Evolutionary conservation across 2,797 vertebrate genomes (phyloP).

Genomic region (Holocentrus rufus): DNA sequence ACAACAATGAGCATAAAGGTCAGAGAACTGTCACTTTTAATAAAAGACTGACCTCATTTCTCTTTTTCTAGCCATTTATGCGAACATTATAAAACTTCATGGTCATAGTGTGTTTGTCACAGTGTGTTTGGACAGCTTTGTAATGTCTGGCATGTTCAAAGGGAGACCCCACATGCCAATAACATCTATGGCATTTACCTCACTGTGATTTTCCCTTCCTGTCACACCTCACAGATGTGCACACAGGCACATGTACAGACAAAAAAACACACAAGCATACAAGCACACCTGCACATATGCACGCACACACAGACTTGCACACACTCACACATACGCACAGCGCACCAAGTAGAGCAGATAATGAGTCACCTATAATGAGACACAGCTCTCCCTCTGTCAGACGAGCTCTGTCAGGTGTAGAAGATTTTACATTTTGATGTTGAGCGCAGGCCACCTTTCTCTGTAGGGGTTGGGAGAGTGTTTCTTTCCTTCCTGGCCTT

Average conservation of each 20-base stretch:
- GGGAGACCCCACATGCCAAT: slow-evolving; percentile 46
- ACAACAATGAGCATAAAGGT: slow-evolving; percentile 50
- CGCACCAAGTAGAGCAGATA: slow-evolving; percentile 46
- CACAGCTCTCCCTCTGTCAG: slow-evolving; percentile 61
- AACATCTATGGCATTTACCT: not conserved
- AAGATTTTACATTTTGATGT: slow-evolving; percentile 65
- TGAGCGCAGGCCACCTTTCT: slow-evolving; percentile 33
- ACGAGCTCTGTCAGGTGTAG: slow-evolving; percentile 69
- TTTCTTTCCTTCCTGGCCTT: slow-evolving; percentile 15
- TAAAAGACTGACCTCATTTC: slow-evolving; percentile 27
- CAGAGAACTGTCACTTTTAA: slow-evolving; percentile 44
- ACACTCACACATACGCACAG: slow-evolving; percentile 28
- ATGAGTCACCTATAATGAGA: slow-evolving; percentile 73
- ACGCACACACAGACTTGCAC: slow-evolving; percentile 5
- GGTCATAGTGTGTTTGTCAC: slow-evolving; percentile 34
- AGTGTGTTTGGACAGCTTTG: slow-evolving; percentile 29
- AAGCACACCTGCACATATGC: not conserved
- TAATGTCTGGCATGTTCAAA: slow-evolving; percentile 44
- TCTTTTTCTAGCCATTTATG: slow-evolving; percentile 22
- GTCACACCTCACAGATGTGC: slow-evolving; percentile 36
- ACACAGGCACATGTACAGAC: slow-evolving; percentile 18
- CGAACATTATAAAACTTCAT: slow-evolving; percentile 35
- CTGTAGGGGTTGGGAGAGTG: slow-evolving; percentile 42
- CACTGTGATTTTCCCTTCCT: not conserved
- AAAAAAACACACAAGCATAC: slow-evolving; percentile 5